A percentile compares a stretch with the other conserved stretches of the same genome.
These are phyloP conservation scores for Hydrotaea diabolus DNA, from an alignment of 2,888 invertebrate species.

Conservation along the genomic window DNA sequence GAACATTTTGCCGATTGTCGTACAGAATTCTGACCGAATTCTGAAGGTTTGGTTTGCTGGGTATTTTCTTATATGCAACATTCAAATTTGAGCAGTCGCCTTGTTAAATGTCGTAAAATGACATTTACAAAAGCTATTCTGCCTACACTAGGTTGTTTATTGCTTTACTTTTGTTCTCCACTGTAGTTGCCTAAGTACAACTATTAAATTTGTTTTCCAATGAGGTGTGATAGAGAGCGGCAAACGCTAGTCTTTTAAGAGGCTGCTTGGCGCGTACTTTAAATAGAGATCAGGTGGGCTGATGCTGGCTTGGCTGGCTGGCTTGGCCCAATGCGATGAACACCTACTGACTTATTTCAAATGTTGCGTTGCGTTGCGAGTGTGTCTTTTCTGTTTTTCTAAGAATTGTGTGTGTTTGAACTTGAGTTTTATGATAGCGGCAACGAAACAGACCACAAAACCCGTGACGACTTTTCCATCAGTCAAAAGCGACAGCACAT, in stretches of 20 bases:
- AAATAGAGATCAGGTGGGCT: slow-evolving; percentile 12
- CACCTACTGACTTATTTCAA: neutral
- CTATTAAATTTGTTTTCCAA: neutral
- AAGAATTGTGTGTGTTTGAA: slow-evolving; percentile 13
- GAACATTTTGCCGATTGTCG: too few species aligned
- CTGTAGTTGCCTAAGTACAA: too few species aligned
- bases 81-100: too few species aligned
- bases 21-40: too few species aligned
- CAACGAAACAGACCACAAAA: neutral
- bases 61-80: too few species aligned
- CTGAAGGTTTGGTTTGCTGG: too few species aligned
- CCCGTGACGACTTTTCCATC: neutral
- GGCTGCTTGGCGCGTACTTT: too few species aligned
- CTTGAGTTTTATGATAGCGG: slow-evolving; percentile 6
- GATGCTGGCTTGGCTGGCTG: too few species aligned
- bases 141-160: too few species aligned
- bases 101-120: too few species aligned
- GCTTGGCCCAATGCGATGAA: slow-evolving; percentile 4
- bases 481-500: neutral
- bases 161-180: too few species aligned
- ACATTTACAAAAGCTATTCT: too few species aligned
- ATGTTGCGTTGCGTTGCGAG: neutral
- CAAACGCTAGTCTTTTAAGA: neutral
- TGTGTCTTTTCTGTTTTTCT: neutral
- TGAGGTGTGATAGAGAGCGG: neutral